Evolutionary conservation across 2,888 invertebrate genomes (phyloP), one percentile per base, ranked within the genome.

Genomic region (Lycophotia porphyrea): DNA sequence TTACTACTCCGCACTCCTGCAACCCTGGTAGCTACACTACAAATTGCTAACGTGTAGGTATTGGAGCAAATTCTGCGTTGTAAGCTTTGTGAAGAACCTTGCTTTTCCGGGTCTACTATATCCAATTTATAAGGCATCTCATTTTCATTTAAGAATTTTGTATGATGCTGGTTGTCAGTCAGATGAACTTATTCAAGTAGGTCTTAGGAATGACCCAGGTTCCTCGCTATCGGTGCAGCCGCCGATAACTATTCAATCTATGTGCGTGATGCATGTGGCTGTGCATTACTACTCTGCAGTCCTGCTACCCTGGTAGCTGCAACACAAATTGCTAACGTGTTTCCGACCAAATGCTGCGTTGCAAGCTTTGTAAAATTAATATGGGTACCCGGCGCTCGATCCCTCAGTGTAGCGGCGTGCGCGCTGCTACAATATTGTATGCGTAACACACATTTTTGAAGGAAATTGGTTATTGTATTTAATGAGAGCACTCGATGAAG

Each of bases 141-240:
- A 1, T 24, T 27, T 42, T 18, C 1, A 5, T 2, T 31, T 13
- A 0, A 18, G 36, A 39, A n/a, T 15, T 55, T 15, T 52, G n/a
- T 9, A 0, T 9, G 52, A 1, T 27, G n/a, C n/a, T n/a, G n/a
- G 52, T n/a, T n/a, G n/a, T 27, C 0, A 66, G 13, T 24, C 34
- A n/a, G 34, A 34, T 36, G 42, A n/a, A 52, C 49, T 49, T 24
- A 49, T 11, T 49, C 9, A 55, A 55, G 31, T 18, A 58, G 58
- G 18, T 31, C 31, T 18, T 31, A 58, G 8, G 31, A 58, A 58
- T 31, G 7, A 2, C 15, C 55, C 11, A n/a, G n/a, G 9, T n/a
- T 13, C 47, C 88, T 86, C 85, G 82, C 88, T 92, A 92, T 91
- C 88, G 81, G 84, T 80, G 82, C 61, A 64, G 78, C 82, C 72